Evolutionary conservation across 2,888 invertebrate genomes (phyloP).

Genomic region (Dolichomitus sp.): DNA sequence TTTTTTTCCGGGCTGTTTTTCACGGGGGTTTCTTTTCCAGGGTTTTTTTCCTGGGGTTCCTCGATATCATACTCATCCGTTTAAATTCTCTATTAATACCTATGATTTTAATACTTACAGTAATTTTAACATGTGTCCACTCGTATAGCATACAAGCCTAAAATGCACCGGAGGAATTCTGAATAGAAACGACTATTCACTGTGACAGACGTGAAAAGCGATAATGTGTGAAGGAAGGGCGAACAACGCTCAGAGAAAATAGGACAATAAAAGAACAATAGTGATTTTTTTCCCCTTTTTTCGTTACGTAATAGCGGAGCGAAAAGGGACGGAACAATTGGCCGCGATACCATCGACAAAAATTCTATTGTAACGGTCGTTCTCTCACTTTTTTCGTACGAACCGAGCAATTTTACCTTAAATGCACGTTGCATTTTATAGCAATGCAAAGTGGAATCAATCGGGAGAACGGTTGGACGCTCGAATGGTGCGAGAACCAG

Average conservation of each 20-base stretch:
- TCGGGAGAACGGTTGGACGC: conserved; percentile 63
- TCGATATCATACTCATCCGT: too few relatives aligned
- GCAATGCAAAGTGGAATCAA: conserved; percentile 72
- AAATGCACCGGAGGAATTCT: neutral
- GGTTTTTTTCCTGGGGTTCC: too few relatives aligned
- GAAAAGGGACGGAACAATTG: conserved; percentile 5
- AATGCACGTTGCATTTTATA: conserved; percentile 70
- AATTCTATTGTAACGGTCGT: conserved; percentile 62
- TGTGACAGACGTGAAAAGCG: conserved; percentile 9
- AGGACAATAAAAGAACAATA: conserved; percentile 9
- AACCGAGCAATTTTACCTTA: conserved; percentile 69
- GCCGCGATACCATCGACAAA: conserved; percentile 52
- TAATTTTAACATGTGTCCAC: neutral
- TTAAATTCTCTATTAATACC: too few relatives aligned
- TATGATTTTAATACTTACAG: neutral
- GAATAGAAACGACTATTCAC: conserved; percentile 22
- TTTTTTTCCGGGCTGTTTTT: too few relatives aligned
- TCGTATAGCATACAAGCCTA: neutral
- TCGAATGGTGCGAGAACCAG: conserved; percentile 34
- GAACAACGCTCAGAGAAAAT: conserved; percentile 11
- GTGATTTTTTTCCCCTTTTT: conserved; percentile 19
- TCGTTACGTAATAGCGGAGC: conserved; percentile 1
- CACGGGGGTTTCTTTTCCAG: too few relatives aligned
- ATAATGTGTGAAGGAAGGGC: conserved; percentile 23
- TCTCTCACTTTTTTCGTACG: conserved; percentile 56